Conservation (phyloP, 2,888 invertebrate genomes). For the Cremastinae sp. region DNA sequence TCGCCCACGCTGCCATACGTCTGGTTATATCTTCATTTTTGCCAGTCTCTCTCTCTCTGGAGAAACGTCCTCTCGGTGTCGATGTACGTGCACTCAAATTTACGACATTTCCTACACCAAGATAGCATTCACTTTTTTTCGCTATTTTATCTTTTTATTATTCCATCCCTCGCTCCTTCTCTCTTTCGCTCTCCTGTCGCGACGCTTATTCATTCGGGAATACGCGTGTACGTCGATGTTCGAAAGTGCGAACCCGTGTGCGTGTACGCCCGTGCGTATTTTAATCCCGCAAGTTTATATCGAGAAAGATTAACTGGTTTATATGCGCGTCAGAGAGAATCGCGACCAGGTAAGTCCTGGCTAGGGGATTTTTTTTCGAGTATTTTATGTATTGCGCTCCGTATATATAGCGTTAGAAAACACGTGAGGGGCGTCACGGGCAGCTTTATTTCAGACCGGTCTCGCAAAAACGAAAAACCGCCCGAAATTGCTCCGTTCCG, state of each 20-base stretch:
- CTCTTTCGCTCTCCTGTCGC: neutral
- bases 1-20: slow-evolving; percentile 47
- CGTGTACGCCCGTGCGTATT: no score
- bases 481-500: slow-evolving; percentile 54
- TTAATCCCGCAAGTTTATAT: slow-evolving; percentile 38
- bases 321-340: slow-evolving; percentile 22
- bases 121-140: slow-evolving; percentile 41
- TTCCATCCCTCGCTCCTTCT: neutral
- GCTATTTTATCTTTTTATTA: neutral
- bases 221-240: slow-evolving; percentile 5
- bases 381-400: neutral
- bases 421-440: slow-evolving; percentile 42
- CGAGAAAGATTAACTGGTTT: slow-evolving; percentile 57
- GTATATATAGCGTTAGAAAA: slow-evolving; percentile 41
- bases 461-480: slow-evolving; percentile 24
- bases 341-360: slow-evolving; percentile 45
- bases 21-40: slow-evolving; percentile 42
- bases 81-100: slow-evolving; percentile 29
- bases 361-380: slow-evolving; percentile 4
- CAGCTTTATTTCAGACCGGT: slow-evolving; percentile 50
- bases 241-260: neutral
- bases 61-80: slow-evolving; percentile 23
- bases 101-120: slow-evolving; percentile 26
- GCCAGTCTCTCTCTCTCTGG: slow-evolving; percentile 10
- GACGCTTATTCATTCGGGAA: no score